Evolutionary conservation across 2,113 vertebrate species (phyloP), one percentile per base, ranked within the genome.

Genomic region (Thamnaconus septentrionalis): DNA sequence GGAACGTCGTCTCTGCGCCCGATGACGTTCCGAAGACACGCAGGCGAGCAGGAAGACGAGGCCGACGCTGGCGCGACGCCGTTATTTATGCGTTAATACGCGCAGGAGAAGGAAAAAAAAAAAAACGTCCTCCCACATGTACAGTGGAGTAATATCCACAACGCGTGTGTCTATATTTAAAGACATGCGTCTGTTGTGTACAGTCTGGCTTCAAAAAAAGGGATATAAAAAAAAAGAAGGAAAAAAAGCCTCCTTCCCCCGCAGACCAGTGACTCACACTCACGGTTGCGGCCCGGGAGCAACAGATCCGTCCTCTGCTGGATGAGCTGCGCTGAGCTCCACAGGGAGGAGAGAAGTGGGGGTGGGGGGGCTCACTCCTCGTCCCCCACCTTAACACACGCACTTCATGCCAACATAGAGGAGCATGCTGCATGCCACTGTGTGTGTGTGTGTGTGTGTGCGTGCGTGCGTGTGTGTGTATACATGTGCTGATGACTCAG

Each of bases 401-500:
- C 79, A 79, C 64, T 45, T 70, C 49, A 43, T 66, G 66, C 60
- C 65, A 74, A 64, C 61, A 69, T 6, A 52, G 49, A 73, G 53
- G 43, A 61, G 61, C 46, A 56, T 64, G 58, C 75, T 73, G 69
- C 53, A 57, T 6, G 40, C 56, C n/a, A n/a, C 58, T 64, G 7
- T 59, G 43, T 8, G 1, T 61, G 53, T 59, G 18, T 61, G 41
- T 48, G 8, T 56, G 59, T 51, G 51, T 53, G 57, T 52, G 59
- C 41, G 12, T 59, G 47, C 11, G 52, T 31, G 58, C 50, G 7
- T 43, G 66, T 62, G 53, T 55, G 53, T 8, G 47, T 3, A 41
- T 47, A 50, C 74, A 68, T 56, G 64, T 64, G 69, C 70, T 62
- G 71, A 85, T 84, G 85, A 82, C 56, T 87, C 72, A 80, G 65